Evolutionary conservation across 2,888 invertebrate genomes (phyloP), one percentile per base, ranked within the genome.

Genomic region (Himalopsyche japonica): DNA sequence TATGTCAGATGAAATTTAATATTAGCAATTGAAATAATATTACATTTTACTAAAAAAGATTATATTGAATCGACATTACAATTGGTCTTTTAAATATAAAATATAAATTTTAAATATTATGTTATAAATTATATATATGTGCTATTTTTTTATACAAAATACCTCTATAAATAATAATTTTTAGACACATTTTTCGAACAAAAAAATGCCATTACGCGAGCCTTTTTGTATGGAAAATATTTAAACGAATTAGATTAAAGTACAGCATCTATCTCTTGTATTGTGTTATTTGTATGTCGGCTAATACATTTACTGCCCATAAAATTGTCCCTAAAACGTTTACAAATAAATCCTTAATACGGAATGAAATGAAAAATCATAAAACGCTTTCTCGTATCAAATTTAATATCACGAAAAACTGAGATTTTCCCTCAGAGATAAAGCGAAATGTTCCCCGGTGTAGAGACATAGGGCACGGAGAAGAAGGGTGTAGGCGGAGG

Each of bases 341-440:
- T 81, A 84, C 82, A 85, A 86, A 85, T 86, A 86, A 86, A 86
- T 84, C 86, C 83, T 81, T 80, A 79, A 83, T 83, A 83, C 83
- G 81, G 84, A 86, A 86, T 83, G 83, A 86, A 86, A 86, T 85
- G 86, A 86, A 85, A 85, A 85, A 84, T 85, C 83, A 85, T 86
- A 86, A 86, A 86, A 85, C 81, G 83, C 81, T 83, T 81, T 86
- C 84, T 81, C 79, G 81, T 79, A 86, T 86, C 83, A 86, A 86
- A 86, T 86, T 86, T 86, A 86, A 85, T 84, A 86, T 86, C 86
- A 82, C 48, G 84, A 85, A 86, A 86, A 86, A 86, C 86, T 86
- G 84, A 83, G 86, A 86, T 86, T 85, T 81, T 81, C 76, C 82
- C 86, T 79, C 76, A 24, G 83, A 83, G 82, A 85, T 85, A 85